phyloP scores from a whole-genome alignment of 2,113 vertebrate species.

The Rhabdornis inornatus region DNA sequence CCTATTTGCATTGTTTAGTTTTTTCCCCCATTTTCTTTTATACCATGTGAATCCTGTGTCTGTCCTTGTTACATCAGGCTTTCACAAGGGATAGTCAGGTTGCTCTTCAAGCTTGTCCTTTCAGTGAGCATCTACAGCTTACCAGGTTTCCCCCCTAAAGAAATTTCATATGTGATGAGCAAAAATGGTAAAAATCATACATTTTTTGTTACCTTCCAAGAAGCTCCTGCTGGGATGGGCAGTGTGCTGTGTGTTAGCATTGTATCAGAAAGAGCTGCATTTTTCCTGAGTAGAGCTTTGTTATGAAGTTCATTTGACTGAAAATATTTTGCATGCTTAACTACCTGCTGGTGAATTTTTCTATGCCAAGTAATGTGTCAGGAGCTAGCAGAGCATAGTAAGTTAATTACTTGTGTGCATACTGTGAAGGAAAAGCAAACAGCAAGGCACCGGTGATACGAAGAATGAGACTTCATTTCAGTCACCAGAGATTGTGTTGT shows the following conservation, averaged over 20 bases:
- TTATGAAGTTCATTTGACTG: slow-evolving; percentile 53
- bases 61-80: not conserved
- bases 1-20: not conserved
- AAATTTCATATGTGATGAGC: not conserved
- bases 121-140: not conserved
- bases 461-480: slow-evolving; percentile 63
- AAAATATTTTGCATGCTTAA: slow-evolving; percentile 67
- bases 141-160: not conserved
- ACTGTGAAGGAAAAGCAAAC: slow-evolving; percentile 63
- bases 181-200: not conserved
- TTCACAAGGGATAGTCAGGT: not conserved
- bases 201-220: not conserved
- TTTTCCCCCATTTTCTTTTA: not conserved
- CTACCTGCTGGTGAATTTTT: slow-evolving; percentile 60
- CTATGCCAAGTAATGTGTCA: slow-evolving; percentile 58
- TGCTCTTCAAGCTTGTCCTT: not conserved
- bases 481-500: slow-evolving; percentile 51
- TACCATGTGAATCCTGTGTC: not conserved
- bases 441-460: slow-evolving; percentile 43
- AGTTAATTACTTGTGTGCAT: slow-evolving; percentile 73
- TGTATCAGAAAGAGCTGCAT: not conserved
- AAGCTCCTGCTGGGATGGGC: not conserved
- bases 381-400: slow-evolving; percentile 61
- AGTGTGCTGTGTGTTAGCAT: not conserved
- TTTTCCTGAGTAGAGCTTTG: slow-evolving; percentile 13